These are phyloP conservation scores for Drosophila heteroneura DNA, from an alignment of 2,888 invertebrate genomes.

Conservation along the genomic window DNA sequence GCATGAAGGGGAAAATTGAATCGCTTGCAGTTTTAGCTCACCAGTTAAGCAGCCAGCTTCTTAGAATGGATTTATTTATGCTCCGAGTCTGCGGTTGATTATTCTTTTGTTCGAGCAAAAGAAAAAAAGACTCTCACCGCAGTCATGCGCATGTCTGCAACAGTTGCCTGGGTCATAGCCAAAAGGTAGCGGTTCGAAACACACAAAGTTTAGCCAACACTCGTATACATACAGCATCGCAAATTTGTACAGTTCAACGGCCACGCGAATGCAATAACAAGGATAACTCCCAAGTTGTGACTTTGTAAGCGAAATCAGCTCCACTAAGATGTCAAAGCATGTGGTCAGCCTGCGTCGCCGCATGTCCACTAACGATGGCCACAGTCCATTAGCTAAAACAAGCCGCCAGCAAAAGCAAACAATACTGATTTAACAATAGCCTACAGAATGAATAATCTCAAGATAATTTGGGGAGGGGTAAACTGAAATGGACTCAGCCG, in stretches of 20 bases:
- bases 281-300: constrained; percentile 36
- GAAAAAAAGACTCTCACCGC: constrained; percentile 25
- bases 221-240: constrained; percentile 32
- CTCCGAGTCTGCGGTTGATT: constrained; percentile 35
- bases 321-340: constrained; percentile 44
- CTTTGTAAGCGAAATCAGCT: constrained; percentile 28
- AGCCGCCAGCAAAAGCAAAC: constrained; percentile 25
- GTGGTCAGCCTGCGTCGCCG: constrained; percentile 43
- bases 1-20: constrained; percentile 47
- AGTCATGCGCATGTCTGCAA: constrained; percentile 68
- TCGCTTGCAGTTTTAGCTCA: constrained; percentile 51
- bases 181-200: constrained; percentile 21
- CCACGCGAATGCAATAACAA: constrained; percentile 63
- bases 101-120: constrained; percentile 40
- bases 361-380: constrained; percentile 57
- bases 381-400: constrained; percentile 63
- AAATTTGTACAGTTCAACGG: constrained; percentile 74
- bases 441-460: neutral
- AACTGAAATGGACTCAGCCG: constrained; percentile 1
- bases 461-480: neutral
- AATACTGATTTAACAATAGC: constrained; percentile 11
- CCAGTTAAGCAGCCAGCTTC: constrained; percentile 19
- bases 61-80: constrained; percentile 16
- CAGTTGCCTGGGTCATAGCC: constrained; percentile 37
- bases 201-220: constrained; percentile 1